Conservation (phyloP, 2,113 vertebrate genomes). For the Trogon surrucura region DNA sequence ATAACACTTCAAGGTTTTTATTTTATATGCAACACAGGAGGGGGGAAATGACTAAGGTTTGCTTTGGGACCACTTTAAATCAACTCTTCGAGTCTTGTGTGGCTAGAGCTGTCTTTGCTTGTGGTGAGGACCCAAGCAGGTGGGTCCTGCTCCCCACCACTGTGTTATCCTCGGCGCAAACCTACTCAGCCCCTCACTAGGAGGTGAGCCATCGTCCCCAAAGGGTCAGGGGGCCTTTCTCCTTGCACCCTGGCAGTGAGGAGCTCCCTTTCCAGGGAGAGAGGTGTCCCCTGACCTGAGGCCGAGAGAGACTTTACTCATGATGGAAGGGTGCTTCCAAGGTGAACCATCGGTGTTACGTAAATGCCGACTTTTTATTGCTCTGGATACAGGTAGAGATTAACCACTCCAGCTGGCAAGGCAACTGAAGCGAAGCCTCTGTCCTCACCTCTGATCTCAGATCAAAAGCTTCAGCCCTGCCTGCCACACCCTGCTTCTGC, state of each 20-base stretch:
- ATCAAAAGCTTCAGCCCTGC: conserved; percentile 12
- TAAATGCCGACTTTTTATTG: background rate
- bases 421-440: background rate
- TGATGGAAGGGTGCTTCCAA: background rate
- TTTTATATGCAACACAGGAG: background rate
- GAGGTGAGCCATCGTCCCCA: background rate
- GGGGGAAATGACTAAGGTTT: background rate
- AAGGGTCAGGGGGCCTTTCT: background rate
- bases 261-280: background rate
- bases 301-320: background rate
- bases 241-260: background rate
- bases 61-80: background rate
- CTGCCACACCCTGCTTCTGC: background rate
- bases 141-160: background rate
- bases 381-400: background rate
- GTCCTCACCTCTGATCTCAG: conserved; percentile 17
- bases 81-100: background rate
- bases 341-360: background rate
- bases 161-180: background rate
- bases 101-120: background rate
- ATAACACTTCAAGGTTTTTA: background rate
- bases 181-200: accelerated
- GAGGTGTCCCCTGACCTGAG: background rate
- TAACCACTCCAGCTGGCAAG: conserved; percentile 12
- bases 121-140: background rate